Evolutionary conservation across 92 coral and sea anemone genomes (phyloP).

Genomic region (Epizoanthus rinbou): DNA sequence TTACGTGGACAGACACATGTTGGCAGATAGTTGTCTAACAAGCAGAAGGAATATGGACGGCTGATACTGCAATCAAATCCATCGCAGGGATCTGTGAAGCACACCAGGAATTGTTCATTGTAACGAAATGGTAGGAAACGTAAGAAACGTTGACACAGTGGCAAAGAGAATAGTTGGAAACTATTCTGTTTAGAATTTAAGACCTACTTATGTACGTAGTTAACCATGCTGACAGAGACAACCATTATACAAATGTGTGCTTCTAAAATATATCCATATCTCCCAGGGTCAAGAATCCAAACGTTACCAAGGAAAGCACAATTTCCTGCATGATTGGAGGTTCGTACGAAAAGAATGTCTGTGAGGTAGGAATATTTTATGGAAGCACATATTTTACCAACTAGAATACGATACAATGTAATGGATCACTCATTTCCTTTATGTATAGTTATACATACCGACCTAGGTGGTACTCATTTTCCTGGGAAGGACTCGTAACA

Average conservation of each 20-base stretch:
- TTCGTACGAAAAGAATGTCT: too few relatives aligned
- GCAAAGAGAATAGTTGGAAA: not conserved
- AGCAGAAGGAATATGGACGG: constrained; percentile 33
- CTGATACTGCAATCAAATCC: constrained; percentile 6
- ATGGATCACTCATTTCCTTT: too few relatives aligned
- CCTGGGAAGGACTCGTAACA: too few relatives aligned
- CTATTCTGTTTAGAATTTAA: not conserved
- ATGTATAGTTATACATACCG: too few relatives aligned
- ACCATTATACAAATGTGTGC: not conserved
- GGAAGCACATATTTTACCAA: too few relatives aligned
- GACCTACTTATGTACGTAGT: not conserved
- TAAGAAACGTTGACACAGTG: not conserved
- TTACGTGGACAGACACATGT: constrained; percentile 36
- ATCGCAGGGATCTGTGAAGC: constrained; percentile 27
- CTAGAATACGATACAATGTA: too few relatives aligned
- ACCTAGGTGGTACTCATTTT: too few relatives aligned
- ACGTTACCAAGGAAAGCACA: too few relatives aligned
- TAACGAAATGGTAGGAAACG: not conserved
- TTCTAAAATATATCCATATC: not conserved
- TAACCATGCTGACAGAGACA: constrained; percentile 11
- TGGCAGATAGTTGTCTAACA: constrained; percentile 2
- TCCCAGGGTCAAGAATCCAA: not conserved
- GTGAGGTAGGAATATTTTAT: too few relatives aligned
- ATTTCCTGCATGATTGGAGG: too few relatives aligned
- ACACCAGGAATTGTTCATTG: not conserved